Base-by-base conservation (phyloP, 2,113 vertebrate species). In the Campylomormyrus tamandua region DNA sequence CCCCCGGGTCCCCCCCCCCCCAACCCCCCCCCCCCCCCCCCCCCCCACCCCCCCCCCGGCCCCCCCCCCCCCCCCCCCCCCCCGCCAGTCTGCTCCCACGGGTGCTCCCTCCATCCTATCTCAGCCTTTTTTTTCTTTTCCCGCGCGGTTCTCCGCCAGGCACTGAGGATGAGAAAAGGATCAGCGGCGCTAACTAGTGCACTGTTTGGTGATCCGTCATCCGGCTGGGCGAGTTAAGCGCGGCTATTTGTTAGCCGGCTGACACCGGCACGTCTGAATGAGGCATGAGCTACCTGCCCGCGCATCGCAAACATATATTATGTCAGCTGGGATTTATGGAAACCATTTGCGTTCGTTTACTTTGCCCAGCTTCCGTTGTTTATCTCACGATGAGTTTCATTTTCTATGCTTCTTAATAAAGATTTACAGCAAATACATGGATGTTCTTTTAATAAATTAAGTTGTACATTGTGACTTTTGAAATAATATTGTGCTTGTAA, bases 21-120 rank as follows among this genome's bases (percentile, higher is more conserved):
- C 46, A 1, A 7, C 24, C 35, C 46, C 45, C 46, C 46, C 46
- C 6, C 35, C 35, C 0, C 35, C n/a, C n/a, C n/a, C n/a, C 92
- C 90, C 84, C 88, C 92, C 92, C 93, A 91, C 92, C 94, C 94
- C 94, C 93, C 87, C 91, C 93, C 89, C 93, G 91, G 92, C 91
- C 90, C 90, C 87, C 89, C 92, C 92, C 91, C 56, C 5, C 39
- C 1, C 39, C 39, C 19, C 24, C 35, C 35, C 39, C 35, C 1
- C 35, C 35, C 19, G 10, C 35, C 39, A 0, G 39, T 83, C 39
- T 45, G 93, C 92, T 91, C 89, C 83, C 89, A 39, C 87, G 90
- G 92, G 92, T 21, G 31, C 88, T 90, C 90, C 66, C 83, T 87
- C 48, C 88, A 9, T 77, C 50, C n/a, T 48, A 8, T 53, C 56